These are phyloP conservation scores for Nipponacmea schrenckii DNA, from an alignment of 2,888 invertebrate genomes.

Conservation along the genomic window DNA sequence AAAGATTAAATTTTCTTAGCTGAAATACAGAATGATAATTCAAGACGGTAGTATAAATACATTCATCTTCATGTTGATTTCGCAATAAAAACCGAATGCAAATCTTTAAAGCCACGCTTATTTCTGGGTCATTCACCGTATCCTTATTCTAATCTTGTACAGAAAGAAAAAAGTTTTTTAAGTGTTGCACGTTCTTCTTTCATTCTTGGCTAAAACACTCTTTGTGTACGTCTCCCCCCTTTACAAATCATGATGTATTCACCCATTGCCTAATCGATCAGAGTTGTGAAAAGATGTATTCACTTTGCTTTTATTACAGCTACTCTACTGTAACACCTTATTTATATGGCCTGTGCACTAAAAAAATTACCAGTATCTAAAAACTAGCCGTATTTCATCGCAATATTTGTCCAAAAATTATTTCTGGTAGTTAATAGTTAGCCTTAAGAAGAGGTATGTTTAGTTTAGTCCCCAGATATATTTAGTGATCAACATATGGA, in stretches of 20 bases:
- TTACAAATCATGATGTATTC: slow-evolving; percentile 2
- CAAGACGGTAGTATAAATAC: not conserved
- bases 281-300: not conserved
- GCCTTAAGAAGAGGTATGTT: too few relatives aligned
- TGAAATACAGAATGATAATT: too few relatives aligned
- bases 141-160: not conserved
- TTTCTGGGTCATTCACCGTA: slow-evolving; percentile 1
- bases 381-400: too few relatives aligned
- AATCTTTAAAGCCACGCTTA: not conserved
- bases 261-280: slow-evolving; percentile 4
- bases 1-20: too few relatives aligned
- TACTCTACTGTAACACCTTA: too few relatives aligned
- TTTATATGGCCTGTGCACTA: too few relatives aligned
- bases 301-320: not conserved
- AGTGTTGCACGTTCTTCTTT: not conserved
- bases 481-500: too few relatives aligned
- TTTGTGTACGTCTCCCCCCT: not conserved
- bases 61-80: not conserved
- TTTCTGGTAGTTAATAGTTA: too few relatives aligned
- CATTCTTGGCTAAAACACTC: not conserved
- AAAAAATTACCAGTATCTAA: too few relatives aligned
- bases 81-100: too few relatives aligned
- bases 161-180: not conserved
- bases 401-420: too few relatives aligned
- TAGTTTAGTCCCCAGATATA: too few relatives aligned